Conservation (phyloP, 2,797 vertebrate genomes). For the Enteromius argenteus region DNA sequence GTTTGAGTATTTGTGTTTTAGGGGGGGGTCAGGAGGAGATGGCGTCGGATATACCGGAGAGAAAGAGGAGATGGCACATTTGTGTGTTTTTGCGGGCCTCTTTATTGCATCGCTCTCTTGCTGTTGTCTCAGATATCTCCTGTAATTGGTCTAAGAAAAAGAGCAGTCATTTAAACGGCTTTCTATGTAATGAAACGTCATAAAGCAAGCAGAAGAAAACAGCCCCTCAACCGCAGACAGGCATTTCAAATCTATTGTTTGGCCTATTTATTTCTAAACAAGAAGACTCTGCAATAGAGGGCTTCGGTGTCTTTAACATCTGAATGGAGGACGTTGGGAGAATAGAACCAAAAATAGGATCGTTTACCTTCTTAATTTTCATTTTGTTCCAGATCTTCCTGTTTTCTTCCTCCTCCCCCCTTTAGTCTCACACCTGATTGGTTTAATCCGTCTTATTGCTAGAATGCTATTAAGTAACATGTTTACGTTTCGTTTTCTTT, state of each 20-base stretch:
- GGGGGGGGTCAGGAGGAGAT: constrained; percentile 52
- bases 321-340: constrained; percentile 40
- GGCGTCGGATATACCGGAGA: constrained; percentile 52
- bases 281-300: constrained; percentile 54
- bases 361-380: constrained; percentile 40
- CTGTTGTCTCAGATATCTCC: constrained; percentile 63
- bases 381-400: constrained; percentile 25
- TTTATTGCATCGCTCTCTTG: constrained; percentile 62
- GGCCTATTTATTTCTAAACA: constrained; percentile 67
- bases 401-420: neutral
- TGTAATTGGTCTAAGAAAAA: constrained; percentile 68
- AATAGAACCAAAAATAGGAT: constrained; percentile 17
- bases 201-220: constrained; percentile 44
- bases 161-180: constrained; percentile 64
- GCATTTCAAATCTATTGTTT: constrained; percentile 73
- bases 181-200: constrained; percentile 61
- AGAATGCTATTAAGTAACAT: constrained; percentile 36
- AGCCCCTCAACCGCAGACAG: constrained; percentile 60
- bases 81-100: constrained; percentile 59
- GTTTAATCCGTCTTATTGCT: constrained; percentile 38
- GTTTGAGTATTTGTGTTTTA: constrained; percentile 49
- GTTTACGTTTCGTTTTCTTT: constrained; percentile 23
- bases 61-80: constrained; percentile 59
- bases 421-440: constrained; percentile 29
- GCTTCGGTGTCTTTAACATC: constrained; percentile 16